These are phyloP conservation scores for Aegypius monachus DNA, from an alignment of 2,113 vertebrate genomes.

Conservation along the genomic window DNA sequence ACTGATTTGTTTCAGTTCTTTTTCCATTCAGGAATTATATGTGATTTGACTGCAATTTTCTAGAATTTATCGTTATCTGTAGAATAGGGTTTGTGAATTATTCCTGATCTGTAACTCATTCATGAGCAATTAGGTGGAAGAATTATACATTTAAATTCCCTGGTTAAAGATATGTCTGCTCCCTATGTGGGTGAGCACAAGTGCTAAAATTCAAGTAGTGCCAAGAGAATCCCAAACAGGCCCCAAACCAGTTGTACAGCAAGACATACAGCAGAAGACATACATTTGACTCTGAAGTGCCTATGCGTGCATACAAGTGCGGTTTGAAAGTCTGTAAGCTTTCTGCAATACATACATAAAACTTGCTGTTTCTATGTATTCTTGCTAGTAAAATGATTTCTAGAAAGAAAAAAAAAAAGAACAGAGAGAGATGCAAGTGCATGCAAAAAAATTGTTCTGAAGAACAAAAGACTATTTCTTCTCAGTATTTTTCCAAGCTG, in stretches of 20 bases:
- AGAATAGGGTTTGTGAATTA: neutral
- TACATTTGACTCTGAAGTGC: neutral
- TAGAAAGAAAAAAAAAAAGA: neutral
- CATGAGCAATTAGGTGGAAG: neutral
- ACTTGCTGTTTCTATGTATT: neutral
- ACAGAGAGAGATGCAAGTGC: neutral
- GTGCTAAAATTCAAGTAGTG: neutral
- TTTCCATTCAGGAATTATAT: neutral
- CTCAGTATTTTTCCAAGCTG: neutral
- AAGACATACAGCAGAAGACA: neutral
- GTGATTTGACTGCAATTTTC: neutral
- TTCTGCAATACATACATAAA: neutral
- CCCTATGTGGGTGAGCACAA: neutral
- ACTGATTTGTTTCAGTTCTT: neutral
- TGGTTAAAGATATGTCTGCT: neutral
- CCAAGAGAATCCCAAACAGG: neutral
- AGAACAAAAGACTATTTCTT: neutral
- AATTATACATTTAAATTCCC: constrained; percentile 1
- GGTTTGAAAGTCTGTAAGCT: neutral
- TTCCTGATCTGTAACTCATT: neutral
- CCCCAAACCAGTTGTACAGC: neutral
- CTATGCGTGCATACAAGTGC: rapidly evolving
- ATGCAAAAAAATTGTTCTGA: neutral
- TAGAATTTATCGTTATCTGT: neutral
- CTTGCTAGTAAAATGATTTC: neutral